These are phyloP conservation scores for Clarias macrocephalus DNA, from an alignment of 2,113 vertebrate species.

Conservation along the genomic window DNA sequence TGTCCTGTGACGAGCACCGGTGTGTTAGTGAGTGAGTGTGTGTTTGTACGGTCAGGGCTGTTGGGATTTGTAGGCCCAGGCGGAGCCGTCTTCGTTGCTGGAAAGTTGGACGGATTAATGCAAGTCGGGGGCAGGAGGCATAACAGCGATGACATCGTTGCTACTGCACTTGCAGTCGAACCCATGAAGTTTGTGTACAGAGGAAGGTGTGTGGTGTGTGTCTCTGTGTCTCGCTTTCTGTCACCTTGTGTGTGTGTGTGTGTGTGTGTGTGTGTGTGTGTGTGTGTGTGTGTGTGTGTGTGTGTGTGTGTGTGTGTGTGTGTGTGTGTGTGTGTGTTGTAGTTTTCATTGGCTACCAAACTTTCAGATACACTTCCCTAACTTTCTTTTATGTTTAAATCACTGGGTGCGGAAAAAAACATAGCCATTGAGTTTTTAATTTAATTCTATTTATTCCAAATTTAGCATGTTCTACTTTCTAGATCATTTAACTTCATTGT, in stretches of 20 bases:
- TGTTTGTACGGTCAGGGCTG: constrained; percentile 90
- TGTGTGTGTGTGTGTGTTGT: background rate
- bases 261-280: too few species aligned
- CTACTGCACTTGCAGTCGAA: constrained; percentile 94
- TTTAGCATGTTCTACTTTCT: background rate
- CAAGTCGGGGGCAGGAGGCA: constrained; percentile 89
- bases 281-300: too few species aligned
- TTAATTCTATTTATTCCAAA: background rate
- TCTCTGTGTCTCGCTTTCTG: background rate
- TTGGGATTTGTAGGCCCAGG: constrained; percentile 93
- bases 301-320: too few species aligned
- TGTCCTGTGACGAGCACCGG: constrained; percentile 84
- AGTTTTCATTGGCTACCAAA: background rate
- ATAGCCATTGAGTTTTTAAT: background rate
- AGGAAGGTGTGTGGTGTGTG: constrained; percentile 78
- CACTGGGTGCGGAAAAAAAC: background rate
- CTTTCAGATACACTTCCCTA: background rate
- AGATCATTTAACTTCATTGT: background rate
- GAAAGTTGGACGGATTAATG: constrained; percentile 97
- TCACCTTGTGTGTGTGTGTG: background rate
- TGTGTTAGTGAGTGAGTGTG: constrained; percentile 84
- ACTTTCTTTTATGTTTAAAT: background rate
- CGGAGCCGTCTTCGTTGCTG: constrained; percentile 87
- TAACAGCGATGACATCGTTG: constrained; percentile 94
- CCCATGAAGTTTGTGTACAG: constrained; percentile 99